Base-by-base conservation (phyloP, 2,797 vertebrate species). In the Notamacropus eugenii region DNA sequence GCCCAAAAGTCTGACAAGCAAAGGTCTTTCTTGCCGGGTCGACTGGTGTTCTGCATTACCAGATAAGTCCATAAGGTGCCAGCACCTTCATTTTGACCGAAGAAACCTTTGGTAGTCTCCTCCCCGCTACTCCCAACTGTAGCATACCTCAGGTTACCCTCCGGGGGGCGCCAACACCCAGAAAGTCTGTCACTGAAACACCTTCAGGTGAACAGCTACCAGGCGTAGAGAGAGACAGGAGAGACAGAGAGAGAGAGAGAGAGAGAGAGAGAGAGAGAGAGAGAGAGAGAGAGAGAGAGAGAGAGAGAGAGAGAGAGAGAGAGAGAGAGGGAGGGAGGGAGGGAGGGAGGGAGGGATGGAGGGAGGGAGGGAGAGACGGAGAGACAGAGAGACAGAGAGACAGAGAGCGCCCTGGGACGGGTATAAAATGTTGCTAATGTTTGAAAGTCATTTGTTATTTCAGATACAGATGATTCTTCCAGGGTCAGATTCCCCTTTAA, bases 151-250 rank as follows among this genome's bases (percentile, higher is more conserved):
- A 57, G 0, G 0, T 58, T 8, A 54, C 82, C 97, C 98, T 8
- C 93, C 95, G 93, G 98, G 57, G 95, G 98, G 98, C 97, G 97
- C 97, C 98, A 95, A 96, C 95, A 90, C 55, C 98, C 98, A 67
- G 82, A 31, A 74, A n/a, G 96, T 96, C 91, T 22, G 54, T 46
- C 1, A 27, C 0, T 4, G 6, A 24, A 59, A 52, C 0, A 16
- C 29, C n/a, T 58, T 93, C 95, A 93, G 97, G 95, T 94, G 95
- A 40, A 12, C 59, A 0, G 67, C 90, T 58, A 92, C 27, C 1
- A 0, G 92, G 40, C 58, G 24, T 3, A 46, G 31, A 74, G 90
- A 22, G 40, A 29, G 1, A 28, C 34, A 3, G 40, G 14, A 9
- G 0, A 27, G 27, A 24, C 40, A 3, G 57, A 52, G 50, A 22